These are phyloP conservation scores for Daboia siamensis DNA, from an alignment of 2,113 vertebrate genomes.

Conservation along the genomic window DNA sequence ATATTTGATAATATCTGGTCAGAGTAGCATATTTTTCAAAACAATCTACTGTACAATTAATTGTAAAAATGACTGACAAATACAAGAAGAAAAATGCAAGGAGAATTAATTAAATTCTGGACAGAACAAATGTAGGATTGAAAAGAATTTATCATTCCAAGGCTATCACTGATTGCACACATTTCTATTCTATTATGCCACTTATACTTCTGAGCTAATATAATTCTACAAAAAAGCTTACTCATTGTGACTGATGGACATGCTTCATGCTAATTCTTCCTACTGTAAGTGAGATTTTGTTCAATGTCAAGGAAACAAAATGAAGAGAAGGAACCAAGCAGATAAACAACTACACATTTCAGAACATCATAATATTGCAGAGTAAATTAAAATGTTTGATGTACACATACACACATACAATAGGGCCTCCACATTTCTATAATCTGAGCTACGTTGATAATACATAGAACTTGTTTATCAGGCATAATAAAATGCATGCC, in stretches of 20 bases:
- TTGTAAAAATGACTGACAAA: slow-evolving; percentile 38
- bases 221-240: slow-evolving; percentile 48
- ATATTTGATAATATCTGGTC: neutral
- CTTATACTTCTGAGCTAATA: slow-evolving; percentile 51
- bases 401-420: slow-evolving; percentile 16
- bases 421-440: neutral
- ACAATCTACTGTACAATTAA: slow-evolving; percentile 31
- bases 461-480: slow-evolving; percentile 14
- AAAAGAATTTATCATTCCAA: slow-evolving; percentile 29
- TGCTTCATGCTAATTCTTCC: slow-evolving; percentile 66
- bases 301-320: slow-evolving; percentile 58
- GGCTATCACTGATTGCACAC: slow-evolving; percentile 44
- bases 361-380: slow-evolving; percentile 63
- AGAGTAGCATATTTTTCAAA: slow-evolving; percentile 37
- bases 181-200: slow-evolving; percentile 38
- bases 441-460: slow-evolving; percentile 21
- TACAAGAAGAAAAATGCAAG: slow-evolving; percentile 28
- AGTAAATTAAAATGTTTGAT: slow-evolving; percentile 64
- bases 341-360: slow-evolving; percentile 65
- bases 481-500: neutral
- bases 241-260: slow-evolving; percentile 64
- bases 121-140: slow-evolving; percentile 27
- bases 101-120: slow-evolving; percentile 42
- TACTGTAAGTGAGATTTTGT: slow-evolving; percentile 61
- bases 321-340: slow-evolving; percentile 64